phyloP scores from a whole-genome alignment of 92 coral and sea anemone genomes.

The Plumapathes pennacea region DNA sequence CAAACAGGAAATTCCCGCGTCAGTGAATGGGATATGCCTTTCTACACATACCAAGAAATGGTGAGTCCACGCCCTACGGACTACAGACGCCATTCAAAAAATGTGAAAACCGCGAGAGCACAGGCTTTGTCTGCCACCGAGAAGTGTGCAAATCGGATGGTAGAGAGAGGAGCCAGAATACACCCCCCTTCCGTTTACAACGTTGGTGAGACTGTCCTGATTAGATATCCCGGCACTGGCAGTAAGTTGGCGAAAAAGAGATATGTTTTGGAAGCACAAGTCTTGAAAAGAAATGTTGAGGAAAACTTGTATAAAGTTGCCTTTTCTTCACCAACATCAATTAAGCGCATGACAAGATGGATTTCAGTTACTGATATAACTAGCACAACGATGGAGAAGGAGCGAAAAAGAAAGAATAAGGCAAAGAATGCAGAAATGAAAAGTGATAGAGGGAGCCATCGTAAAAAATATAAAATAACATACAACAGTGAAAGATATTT shows the following conservation, averaged over 20 bases:
- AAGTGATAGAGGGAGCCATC: too few relatives aligned
- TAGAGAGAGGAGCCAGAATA: slow-evolving; percentile 18
- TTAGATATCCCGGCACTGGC: slow-evolving; percentile 2
- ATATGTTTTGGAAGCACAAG: slow-evolving; percentile 9
- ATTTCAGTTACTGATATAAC: slow-evolving; percentile 1
- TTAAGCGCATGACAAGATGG: slow-evolving; percentile 1
- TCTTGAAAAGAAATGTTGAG: slow-evolving; percentile 1
- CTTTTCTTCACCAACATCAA: slow-evolving; percentile 1
- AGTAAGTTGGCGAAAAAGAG: slow-evolving; percentile 10
- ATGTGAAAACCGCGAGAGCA: slow-evolving; percentile 1
- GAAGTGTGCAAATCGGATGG: slow-evolving; percentile 28
- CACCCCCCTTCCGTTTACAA: slow-evolving; percentile 13
- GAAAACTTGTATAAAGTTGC: neutral
- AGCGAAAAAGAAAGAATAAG: neutral
- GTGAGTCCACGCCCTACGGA: slow-evolving; percentile 13
- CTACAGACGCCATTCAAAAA: slow-evolving; percentile 5
- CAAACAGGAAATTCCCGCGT: slow-evolving; percentile 4
- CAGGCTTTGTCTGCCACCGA: slow-evolving; percentile 8
- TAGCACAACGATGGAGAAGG: slow-evolving; percentile 2
- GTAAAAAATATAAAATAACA: too few relatives aligned
- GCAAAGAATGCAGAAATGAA: too few relatives aligned
- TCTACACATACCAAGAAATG: slow-evolving; percentile 10
- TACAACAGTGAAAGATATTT: too few relatives aligned
- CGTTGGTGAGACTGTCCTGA: slow-evolving; percentile 10
- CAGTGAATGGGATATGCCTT: slow-evolving; percentile 15